phyloP scores from a whole-genome alignment of 2,888 invertebrate species.

The Macrosiphum euphorbiae region DNA sequence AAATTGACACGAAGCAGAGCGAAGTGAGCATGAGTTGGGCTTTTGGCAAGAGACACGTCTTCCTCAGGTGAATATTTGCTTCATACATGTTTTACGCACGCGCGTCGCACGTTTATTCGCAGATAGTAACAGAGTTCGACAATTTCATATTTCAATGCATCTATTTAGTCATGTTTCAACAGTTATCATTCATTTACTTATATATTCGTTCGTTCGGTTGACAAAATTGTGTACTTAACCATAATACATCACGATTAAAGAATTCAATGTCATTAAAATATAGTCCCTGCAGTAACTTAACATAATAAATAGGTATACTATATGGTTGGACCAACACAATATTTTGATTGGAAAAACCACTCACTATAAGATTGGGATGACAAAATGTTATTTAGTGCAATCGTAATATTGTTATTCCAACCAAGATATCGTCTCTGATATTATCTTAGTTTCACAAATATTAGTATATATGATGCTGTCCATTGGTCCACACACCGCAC shows the following conservation, averaged over 20 bases:
- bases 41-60: constrained; percentile 92
- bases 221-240: background rate
- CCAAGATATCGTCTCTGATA: no score
- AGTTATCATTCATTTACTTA: background rate
- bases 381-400: background rate
- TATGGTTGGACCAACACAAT: background rate
- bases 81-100: background rate
- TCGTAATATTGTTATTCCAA: no score
- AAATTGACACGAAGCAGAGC: constrained; percentile 68
- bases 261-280: background rate
- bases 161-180: no score
- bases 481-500: no score
- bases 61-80: constrained; percentile 74
- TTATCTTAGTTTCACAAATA: no score
- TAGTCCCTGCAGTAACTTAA: background rate
- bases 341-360: background rate
- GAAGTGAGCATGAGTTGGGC: constrained; percentile 79
- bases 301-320: background rate
- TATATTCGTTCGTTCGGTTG: background rate
- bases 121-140: no score
- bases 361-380: background rate
- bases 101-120: background rate
- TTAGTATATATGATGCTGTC: no score
- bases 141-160: no score
- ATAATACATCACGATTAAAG: background rate